Evolutionary conservation across 2,888 invertebrate genomes (phyloP).

Genomic region (Rhagophthalmus giganteus): DNA sequence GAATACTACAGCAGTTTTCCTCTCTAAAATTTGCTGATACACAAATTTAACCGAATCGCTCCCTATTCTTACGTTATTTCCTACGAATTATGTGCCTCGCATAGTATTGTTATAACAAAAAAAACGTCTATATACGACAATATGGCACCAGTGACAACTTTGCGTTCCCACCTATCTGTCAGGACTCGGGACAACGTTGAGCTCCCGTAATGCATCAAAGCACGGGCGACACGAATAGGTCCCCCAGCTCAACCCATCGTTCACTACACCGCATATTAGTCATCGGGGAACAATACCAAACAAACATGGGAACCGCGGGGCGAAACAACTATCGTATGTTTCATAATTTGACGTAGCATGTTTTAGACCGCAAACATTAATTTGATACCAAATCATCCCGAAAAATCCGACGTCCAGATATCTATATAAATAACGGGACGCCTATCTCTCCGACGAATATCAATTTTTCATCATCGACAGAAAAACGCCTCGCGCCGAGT

Average conservation of each 20-base stretch:
- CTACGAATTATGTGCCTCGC: too few relatives aligned
- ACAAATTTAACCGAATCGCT: too few relatives aligned
- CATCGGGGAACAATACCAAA: conserved; percentile 34
- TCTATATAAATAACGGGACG: background rate
- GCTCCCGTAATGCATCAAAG: conserved; percentile 34
- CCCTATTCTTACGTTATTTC: background rate
- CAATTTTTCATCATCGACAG: background rate
- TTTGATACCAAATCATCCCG: conserved; percentile 1
- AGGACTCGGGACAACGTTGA: conserved; percentile 26
- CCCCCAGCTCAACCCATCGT: conserved; percentile 34
- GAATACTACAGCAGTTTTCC: conserved; percentile 2
- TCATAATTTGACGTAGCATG: conserved; percentile 23
- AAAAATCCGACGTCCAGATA: background rate
- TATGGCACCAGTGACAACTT: conserved; percentile 2
- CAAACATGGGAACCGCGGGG: conserved; percentile 24
- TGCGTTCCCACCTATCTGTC: conserved; percentile 26
- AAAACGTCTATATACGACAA: too few relatives aligned
- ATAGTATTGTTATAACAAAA: too few relatives aligned
- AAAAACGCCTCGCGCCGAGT: background rate
- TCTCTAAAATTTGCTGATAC: background rate
- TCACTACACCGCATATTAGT: conserved; percentile 39
- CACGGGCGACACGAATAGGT: conserved; percentile 33
- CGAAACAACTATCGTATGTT: conserved; percentile 20
- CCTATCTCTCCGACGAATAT: background rate
- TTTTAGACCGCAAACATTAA: conserved; percentile 8